Percentiles rank a stretch among this genome's conserved stretches.
Conservation (phyloP, 30 jellyfish, hydroid and myxozoan species). For the Chironex yamaguchii region DNA sequence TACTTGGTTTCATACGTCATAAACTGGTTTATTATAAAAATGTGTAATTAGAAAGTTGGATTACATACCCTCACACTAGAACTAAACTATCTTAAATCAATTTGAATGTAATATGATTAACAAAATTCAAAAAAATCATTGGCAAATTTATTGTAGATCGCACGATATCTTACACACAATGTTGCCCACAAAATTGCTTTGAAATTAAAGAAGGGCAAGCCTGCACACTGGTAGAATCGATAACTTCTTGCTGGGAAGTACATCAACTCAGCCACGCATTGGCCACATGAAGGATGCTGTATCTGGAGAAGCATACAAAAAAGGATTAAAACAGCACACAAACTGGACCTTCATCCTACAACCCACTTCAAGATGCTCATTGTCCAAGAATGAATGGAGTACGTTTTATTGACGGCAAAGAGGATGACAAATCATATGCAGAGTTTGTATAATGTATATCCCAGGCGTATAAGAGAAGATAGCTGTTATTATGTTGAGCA, state of each 20-base stretch:
- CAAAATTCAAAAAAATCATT: neutral
- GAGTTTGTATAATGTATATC: conserved; percentile 15
- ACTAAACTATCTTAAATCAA: no score
- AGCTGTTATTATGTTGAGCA: conserved; percentile 25
- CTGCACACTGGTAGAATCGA: neutral
- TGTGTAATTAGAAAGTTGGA: no score
- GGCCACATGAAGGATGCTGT: neutral
- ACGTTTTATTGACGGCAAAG: conserved; percentile 31
- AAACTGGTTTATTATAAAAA: no score
- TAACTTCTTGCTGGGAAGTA: conserved; percentile 1
- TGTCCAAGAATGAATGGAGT: conserved; percentile 46
- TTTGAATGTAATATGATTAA: no score
- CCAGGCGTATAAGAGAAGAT: conserved; percentile 28
- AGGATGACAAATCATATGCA: conserved; percentile 1
- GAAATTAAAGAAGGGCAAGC: neutral
- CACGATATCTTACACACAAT: neutral
- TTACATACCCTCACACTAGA: no score
- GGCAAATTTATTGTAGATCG: conserved; percentile 5
- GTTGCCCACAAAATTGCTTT: conserved; percentile 16
- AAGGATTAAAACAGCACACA: conserved; percentile 20
- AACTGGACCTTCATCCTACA: conserved; percentile 57
- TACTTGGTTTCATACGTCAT: no score
- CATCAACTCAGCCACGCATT: conserved; percentile 16
- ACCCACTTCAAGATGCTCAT: conserved; percentile 21
- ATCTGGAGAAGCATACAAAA: conserved; percentile 7